Conservation (phyloP, 2,888 invertebrate genomes). For the Lepidochrysops patricia region DNA sequence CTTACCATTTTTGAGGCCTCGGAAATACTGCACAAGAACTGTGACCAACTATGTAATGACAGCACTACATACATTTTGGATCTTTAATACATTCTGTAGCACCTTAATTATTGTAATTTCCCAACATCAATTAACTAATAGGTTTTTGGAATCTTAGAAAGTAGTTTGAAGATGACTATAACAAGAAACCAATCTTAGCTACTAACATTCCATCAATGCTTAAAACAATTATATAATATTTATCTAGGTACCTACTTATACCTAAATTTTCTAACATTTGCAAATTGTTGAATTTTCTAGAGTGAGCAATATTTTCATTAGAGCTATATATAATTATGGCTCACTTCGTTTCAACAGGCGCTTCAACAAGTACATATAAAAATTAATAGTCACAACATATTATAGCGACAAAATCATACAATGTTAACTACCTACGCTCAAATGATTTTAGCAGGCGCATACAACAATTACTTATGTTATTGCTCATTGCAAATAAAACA, state of each 20-base stretch:
- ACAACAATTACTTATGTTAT: too few species aligned
- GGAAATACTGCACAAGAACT: neutral
- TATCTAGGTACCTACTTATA: too few species aligned
- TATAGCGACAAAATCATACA: too few species aligned
- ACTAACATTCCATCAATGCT: too few species aligned
- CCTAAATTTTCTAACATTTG: neutral
- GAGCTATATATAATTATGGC: too few species aligned
- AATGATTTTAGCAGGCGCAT: neutral
- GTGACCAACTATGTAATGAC: neutral
- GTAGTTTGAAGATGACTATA: neutral
- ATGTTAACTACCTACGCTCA: neutral
- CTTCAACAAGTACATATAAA: too few species aligned
- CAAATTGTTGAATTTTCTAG: neutral
- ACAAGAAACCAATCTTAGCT: too few species aligned
- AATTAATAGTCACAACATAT: too few species aligned
- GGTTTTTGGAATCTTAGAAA: neutral
- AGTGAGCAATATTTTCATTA: neutral
- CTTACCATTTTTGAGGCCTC: neutral
- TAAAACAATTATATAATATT: too few species aligned
- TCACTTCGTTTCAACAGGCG: too few species aligned
- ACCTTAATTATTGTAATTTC: neutral
- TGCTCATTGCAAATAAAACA: neutral
- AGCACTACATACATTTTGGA: neutral
- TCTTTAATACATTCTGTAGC: neutral
- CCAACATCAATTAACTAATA: neutral